These are phyloP conservation scores for Eupithecia dodoneata DNA, from an alignment of 2,888 invertebrate genomes.

Conservation along the genomic window DNA sequence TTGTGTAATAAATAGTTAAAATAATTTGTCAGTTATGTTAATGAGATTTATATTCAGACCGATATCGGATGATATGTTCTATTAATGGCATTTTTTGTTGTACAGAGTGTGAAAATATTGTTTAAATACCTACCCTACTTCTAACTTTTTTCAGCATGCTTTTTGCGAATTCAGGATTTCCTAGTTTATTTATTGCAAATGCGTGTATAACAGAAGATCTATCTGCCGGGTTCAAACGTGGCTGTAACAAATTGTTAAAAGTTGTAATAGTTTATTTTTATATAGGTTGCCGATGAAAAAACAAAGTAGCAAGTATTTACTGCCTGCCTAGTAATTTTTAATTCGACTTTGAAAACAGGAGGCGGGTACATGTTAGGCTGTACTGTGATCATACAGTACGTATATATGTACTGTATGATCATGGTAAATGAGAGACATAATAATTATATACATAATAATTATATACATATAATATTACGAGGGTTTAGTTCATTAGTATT, in stretches of 20 bases:
- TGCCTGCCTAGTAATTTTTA: not conserved
- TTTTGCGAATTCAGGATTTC: conserved; percentile 8
- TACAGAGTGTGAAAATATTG: not conserved
- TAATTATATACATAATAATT: too few relatives aligned
- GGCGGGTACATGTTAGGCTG: too few relatives aligned
- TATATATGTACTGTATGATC: too few relatives aligned
- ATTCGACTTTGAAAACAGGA: too few relatives aligned
- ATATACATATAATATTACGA: too few relatives aligned
- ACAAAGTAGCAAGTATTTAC: not conserved
- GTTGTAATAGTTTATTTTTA: not conserved
- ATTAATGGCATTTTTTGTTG: not conserved
- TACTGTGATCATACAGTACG: too few relatives aligned
- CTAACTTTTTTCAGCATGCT: not conserved
- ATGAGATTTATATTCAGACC: not conserved
- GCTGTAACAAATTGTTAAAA: not conserved
- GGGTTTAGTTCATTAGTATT: too few relatives aligned
- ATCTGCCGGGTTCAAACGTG: conserved; percentile 7
- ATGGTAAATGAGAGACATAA: too few relatives aligned
- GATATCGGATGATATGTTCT: not conserved
- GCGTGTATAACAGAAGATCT: conserved; percentile 3
- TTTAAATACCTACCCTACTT: too few relatives aligned
- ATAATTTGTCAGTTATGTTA: not conserved
- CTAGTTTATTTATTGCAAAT: conserved; percentile 12
- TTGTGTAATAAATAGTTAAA: not conserved
- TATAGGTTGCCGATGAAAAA: not conserved